Conservation (phyloP, 2,797 vertebrate genomes). For the Ambastaia sidthimunki region DNA sequence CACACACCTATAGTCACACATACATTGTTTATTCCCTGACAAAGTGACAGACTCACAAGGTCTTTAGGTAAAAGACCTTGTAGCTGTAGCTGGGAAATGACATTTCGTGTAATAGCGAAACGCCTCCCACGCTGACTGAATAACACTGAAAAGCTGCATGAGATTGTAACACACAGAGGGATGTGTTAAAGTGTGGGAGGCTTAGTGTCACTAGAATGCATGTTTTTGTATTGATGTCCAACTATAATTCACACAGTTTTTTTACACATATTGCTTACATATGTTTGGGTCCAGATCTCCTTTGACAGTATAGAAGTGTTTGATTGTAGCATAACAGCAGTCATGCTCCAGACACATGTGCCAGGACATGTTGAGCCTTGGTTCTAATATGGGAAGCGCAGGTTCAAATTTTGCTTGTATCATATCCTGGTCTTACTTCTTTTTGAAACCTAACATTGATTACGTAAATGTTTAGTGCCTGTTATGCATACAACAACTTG, state of each 20-base stretch:
- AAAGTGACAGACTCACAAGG: conserved; percentile 4
- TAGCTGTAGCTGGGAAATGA: conserved; percentile 28
- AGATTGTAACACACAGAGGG: not conserved
- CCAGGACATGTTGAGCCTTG: too few relatives aligned
- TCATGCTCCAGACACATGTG: not conserved
- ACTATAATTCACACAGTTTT: not conserved
- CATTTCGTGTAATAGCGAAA: conserved; percentile 33
- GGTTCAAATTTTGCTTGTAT: not conserved
- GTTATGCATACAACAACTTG: too few relatives aligned
- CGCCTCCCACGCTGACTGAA: conserved; percentile 35
- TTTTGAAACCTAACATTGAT: not conserved
- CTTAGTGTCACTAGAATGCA: not conserved
- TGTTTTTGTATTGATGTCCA: not conserved
- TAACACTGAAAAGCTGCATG: conserved; percentile 6
- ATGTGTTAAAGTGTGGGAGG: conserved; percentile 8
- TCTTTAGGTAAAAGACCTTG: conserved; percentile 33
- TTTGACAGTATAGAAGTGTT: not conserved
- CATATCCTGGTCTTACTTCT: not conserved
- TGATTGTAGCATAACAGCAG: not conserved
- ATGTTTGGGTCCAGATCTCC: not conserved
- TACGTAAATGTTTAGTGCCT: not conserved
- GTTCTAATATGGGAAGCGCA: too few relatives aligned
- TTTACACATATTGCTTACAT: not conserved
- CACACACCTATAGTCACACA: conserved; percentile 36
- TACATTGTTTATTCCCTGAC: conserved; percentile 7